These are phyloP conservation scores for Gopherus flavomarginatus DNA, from an alignment of 2,113 vertebrate species.

Conservation along the genomic window DNA sequence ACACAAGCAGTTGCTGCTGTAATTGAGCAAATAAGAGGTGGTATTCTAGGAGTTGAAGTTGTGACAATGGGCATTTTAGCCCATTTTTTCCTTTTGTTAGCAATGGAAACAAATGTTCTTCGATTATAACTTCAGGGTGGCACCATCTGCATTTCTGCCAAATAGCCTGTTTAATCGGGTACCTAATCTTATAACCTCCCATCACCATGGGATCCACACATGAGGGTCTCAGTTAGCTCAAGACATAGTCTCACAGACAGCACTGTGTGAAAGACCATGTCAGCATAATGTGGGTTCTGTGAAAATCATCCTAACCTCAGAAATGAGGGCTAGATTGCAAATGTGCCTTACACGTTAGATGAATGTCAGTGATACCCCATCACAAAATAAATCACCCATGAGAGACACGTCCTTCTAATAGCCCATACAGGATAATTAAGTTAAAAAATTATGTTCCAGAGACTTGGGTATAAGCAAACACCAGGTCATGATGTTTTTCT, in stretches of 20 bases:
- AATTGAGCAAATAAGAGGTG: background rate
- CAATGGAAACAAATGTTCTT: background rate
- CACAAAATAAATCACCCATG: conserved; percentile 30
- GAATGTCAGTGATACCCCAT: conserved; percentile 42
- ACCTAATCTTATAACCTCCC: background rate
- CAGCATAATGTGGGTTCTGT: background rate
- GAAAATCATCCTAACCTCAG: background rate
- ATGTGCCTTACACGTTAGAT: conserved; percentile 30
- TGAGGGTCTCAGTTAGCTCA: fast-evolving
- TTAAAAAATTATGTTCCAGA: conserved; percentile 29
- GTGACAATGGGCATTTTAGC: background rate
- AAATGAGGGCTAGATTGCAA: conserved; percentile 6
- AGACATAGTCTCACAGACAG: background rate
- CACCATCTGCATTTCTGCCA: background rate
- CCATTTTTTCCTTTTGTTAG: background rate
- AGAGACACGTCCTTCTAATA: conserved; percentile 25
- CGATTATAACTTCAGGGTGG: background rate
- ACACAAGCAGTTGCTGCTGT: background rate
- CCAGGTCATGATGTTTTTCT: conserved; percentile 25
- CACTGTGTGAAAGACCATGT: background rate
- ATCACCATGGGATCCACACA: fast-evolving
- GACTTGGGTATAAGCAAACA: background rate
- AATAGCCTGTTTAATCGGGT: fast-evolving
- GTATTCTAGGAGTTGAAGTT: background rate
- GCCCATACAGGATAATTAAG: conserved; percentile 28